Percentiles rank a stretch among this genome's conserved stretches.
These are phyloP conservation scores for Synanceia verrucosa DNA, from an alignment of 2,797 vertebrate species.

Conservation along the genomic window DNA sequence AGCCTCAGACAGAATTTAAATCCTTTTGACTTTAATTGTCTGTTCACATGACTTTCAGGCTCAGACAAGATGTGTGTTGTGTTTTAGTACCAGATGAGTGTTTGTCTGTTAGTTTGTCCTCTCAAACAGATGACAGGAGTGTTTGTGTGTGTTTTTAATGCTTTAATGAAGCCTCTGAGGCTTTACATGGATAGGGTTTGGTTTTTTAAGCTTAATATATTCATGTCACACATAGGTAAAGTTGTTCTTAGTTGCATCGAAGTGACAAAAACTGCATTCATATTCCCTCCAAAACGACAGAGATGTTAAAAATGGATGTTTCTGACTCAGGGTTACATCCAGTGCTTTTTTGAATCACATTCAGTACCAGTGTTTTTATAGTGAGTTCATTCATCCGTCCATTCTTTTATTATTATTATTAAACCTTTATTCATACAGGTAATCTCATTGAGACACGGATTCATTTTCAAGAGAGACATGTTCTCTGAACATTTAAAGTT, in stretches of 20 bases:
- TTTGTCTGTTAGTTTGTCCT: background rate
- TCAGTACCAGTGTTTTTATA: background rate
- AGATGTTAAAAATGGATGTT: background rate
- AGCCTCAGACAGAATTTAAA: background rate
- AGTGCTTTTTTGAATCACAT: background rate
- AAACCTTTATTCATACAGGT: too few species aligned
- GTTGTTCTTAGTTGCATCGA: background rate
- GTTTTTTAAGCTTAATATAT: background rate
- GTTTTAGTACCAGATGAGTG: background rate
- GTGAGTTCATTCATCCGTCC: too few species aligned
- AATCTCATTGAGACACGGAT: background rate
- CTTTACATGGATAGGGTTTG: background rate
- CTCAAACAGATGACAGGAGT: background rate
- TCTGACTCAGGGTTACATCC: background rate
- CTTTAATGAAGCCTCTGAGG: background rate
- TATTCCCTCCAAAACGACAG: background rate
- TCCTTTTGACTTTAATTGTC: slow-evolving; percentile 4
- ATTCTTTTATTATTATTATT: background rate
- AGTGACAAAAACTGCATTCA: background rate
- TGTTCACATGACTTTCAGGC: slow-evolving; percentile 5
- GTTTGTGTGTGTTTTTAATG: background rate
- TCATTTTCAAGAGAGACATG: too few species aligned
- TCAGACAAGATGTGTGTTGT: slow-evolving; percentile 12
- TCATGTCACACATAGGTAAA: background rate
- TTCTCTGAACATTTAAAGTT: background rate